Evolutionary conservation across 2,888 invertebrate genomes (phyloP).

Genomic region (Aspidapion aeneum): DNA sequence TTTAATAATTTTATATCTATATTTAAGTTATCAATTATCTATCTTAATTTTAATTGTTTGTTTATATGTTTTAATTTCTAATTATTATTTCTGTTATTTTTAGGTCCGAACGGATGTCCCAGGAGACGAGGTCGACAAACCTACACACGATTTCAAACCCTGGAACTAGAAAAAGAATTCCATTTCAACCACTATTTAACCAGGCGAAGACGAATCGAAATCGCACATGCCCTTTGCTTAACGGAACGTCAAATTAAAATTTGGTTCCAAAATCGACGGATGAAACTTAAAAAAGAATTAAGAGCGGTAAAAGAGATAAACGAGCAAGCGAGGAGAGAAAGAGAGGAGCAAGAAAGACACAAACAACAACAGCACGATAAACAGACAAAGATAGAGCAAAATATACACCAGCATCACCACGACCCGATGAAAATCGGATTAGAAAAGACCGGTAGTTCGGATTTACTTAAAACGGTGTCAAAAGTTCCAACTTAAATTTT

Average conservation of each 20-base stretch:
- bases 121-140: conserved; percentile 94
- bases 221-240: conserved; percentile 73
- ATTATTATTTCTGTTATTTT: conserved; percentile 47
- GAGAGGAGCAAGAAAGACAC: conserved; percentile 88
- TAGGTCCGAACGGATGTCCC: conserved; percentile 95
- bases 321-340: conserved; percentile 86
- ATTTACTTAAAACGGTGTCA: conserved; percentile 72
- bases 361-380: conserved; percentile 88
- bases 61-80: too few species aligned
- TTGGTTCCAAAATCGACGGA: conserved; percentile 95
- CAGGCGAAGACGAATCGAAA: conserved; percentile 78
- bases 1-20: too few species aligned
- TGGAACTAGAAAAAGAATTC: conserved; percentile 98
- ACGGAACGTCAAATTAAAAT: conserved; percentile 92
- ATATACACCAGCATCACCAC: conserved; percentile 66
- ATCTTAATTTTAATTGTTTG: too few species aligned
- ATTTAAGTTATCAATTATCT: too few species aligned
- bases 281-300: conserved; percentile 95
- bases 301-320: conserved; percentile 93
- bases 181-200: conserved; percentile 98
- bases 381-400: conserved; percentile 70
- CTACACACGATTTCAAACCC: conserved; percentile 96
- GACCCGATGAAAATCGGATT: conserved; percentile 70
- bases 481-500: conserved; percentile 71
- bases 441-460: conserved; percentile 66